Evolutionary conservation across 2,888 invertebrate species (phyloP).

Genomic region (Nomada fucata): DNA sequence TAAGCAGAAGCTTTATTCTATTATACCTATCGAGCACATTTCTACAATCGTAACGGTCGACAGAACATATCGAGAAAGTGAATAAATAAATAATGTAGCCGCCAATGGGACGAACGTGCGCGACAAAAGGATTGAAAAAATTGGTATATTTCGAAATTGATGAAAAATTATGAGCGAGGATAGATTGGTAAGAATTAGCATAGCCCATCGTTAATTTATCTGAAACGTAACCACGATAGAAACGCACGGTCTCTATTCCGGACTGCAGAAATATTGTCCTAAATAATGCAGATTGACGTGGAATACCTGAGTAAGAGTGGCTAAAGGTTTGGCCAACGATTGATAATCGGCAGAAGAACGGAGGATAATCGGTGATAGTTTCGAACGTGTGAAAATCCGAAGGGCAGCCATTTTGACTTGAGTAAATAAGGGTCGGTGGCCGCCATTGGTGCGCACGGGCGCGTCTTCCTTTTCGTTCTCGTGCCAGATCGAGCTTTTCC

Average conservation of each 20-base stretch:
- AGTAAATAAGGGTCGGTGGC: conserved; percentile 81
- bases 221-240: conserved; percentile 10
- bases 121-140: neutral
- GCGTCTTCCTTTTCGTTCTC: conserved; percentile 81
- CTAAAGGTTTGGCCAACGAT: conserved; percentile 37
- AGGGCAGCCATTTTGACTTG: conserved; percentile 82
- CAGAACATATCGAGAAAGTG: too few relatives aligned
- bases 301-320: conserved; percentile 65
- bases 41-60: too few relatives aligned
- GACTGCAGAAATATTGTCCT: neutral
- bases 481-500: conserved; percentile 64
- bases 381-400: conserved; percentile 76
- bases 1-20: too few relatives aligned
- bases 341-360: conserved; percentile 15
- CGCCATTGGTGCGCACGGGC: conserved; percentile 82
- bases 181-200: neutral
- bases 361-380: conserved; percentile 59
- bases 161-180: conserved; percentile 22
- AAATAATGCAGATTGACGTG: neutral
- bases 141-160: neutral
- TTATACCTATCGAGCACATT: too few relatives aligned
- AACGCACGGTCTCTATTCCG: neutral
- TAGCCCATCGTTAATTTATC: conserved; percentile 42
- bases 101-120: too few relatives aligned
- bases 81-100: too few relatives aligned